Base-by-base conservation (phyloP, 2,113 vertebrate genomes). In the Tursiops truncatus region DNA sequence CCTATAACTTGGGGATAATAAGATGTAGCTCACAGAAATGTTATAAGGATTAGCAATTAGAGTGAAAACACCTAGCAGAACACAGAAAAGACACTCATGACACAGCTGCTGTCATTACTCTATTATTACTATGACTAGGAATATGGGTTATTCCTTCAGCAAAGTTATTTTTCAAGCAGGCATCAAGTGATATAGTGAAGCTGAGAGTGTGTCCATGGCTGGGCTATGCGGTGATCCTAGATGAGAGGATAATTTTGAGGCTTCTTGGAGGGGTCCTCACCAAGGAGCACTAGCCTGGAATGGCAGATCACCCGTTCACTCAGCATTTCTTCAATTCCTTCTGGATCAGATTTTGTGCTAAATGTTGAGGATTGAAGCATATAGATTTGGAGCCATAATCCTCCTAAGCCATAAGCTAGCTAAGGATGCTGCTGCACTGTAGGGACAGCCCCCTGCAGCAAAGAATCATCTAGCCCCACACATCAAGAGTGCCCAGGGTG, bases 1-100 rank as follows among this genome's bases (percentile, higher is more conserved):
- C n/a, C 77, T 73, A 20, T 38, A 3, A 23, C 50, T 44, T 13
- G 53, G 58, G 8, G 28, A 5, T 28, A 5, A 36, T 4, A 33
- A 73, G 36, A 53, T 0, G 0, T 0, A 12, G 74, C 28, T 44
- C 28, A 5, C 26, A 14, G n/a, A 53, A 33, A 6, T 1, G 38
- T 11, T 10, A 6, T 8, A 2, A 81, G 31, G 21, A 4, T 31
- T 14, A 6, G 23, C 26, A 15, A 5, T 5, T 1, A 26, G 50
- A 47, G 50, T 7, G 38, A 62, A 74, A 33, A 23, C 50, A n/a
- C 13, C 82, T 9, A 14, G 26, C 26, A 31, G 81, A 8, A 87
- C 5, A 9, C 0, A 2, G 56, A 9, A 31, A 17, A 7, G 20
- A 26, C 1, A 1, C 26, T 25, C 56, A 0, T 0, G 36, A n/a